These are phyloP conservation scores for Brachypodius melanocephalos DNA, from an alignment of 2,113 vertebrate genomes.

Conservation along the genomic window DNA sequence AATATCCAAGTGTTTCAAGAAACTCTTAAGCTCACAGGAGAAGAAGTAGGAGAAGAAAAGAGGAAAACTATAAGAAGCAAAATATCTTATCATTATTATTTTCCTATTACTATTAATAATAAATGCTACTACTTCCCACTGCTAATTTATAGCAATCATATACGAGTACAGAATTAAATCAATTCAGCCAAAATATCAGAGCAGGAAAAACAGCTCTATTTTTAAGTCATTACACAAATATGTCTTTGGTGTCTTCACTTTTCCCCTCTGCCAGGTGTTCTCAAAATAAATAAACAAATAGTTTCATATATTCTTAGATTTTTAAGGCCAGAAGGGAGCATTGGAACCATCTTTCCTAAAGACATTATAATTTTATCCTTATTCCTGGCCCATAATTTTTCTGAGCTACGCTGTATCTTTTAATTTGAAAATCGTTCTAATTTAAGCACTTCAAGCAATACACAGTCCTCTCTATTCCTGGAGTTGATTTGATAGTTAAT, in stretches of 20 bases:
- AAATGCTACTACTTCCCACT: background rate
- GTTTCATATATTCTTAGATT: background rate
- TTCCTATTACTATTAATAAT: background rate
- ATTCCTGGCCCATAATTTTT: background rate
- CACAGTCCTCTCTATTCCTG: background rate
- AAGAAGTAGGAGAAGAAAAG: background rate
- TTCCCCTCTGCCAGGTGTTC: background rate
- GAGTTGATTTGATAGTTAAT: background rate
- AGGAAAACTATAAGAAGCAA: background rate
- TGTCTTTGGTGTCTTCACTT: background rate
- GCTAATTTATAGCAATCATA: background rate
- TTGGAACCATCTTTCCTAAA: background rate
- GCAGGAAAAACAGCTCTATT: background rate
- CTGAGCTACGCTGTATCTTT: background rate
- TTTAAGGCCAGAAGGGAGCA: background rate
- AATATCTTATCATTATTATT: background rate
- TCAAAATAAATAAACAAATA: background rate
- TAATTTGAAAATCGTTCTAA: background rate
- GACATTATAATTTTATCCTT: background rate
- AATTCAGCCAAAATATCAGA: background rate
- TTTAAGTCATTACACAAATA: background rate
- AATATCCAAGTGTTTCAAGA: background rate
- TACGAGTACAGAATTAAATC: background rate
- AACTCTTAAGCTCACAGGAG: background rate
- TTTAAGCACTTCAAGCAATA: background rate